These are phyloP conservation scores for Apis laboriosa DNA, from an alignment of 1,140 invertebrate species.

Conservation along the genomic window DNA sequence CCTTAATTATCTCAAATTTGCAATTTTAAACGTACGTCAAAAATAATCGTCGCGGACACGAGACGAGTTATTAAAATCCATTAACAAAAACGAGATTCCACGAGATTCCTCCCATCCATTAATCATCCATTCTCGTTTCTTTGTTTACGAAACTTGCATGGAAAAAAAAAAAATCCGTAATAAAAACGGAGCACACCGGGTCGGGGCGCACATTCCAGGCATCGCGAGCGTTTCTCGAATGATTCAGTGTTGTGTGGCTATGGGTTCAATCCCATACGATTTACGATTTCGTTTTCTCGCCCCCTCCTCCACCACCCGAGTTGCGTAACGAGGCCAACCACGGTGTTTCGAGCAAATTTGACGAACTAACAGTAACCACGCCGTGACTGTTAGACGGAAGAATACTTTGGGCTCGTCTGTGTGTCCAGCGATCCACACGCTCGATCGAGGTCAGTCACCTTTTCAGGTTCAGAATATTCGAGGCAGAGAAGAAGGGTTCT, in stretches of 20 bases:
- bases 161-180: neutral
- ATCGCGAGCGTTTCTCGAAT: neutral
- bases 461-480: slow-evolving; percentile 46
- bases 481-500: slow-evolving; percentile 44
- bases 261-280: neutral
- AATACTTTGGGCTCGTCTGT: neutral
- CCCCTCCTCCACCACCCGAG: neutral
- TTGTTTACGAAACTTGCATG: neutral
- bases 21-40: neutral
- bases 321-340: slow-evolving; percentile 23
- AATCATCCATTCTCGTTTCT: neutral
- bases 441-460: slow-evolving; percentile 58
- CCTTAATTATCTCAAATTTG: neutral
- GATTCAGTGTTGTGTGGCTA: neutral
- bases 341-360: slow-evolving; percentile 43
- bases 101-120: neutral
- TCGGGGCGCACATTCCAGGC: neutral
- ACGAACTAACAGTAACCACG: slow-evolving; percentile 62
- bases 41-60: neutral
- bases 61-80: neutral
- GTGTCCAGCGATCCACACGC: neutral
- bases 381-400: slow-evolving; percentile 62
- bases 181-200: neutral
- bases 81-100: neutral
- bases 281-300: slow-evolving; percentile 17